Base-by-base conservation (phyloP, 2,888 invertebrate species). In the Lepetodrilus schrolli region DNA sequence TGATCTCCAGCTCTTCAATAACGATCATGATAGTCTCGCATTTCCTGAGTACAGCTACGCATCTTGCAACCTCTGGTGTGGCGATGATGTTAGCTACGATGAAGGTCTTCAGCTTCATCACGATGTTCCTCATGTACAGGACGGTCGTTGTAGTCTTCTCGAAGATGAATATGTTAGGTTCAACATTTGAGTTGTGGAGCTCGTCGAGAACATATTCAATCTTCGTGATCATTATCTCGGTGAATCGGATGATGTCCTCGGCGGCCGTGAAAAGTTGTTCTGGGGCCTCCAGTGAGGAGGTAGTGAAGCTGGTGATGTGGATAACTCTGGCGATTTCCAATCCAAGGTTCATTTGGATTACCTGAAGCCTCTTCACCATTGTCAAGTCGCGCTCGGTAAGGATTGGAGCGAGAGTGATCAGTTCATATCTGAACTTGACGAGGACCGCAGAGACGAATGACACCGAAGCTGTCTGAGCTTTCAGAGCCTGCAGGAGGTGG, bases 11-110 rank as follows among this genome's bases (percentile, higher is more conserved):
- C 7, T 8, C 26, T 17, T 58, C 58, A 21, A 23, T 7, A 2
- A n/a, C 34, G 30, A 58, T 13, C 7, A 58, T 10, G 13, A 26
- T 17, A 34, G 2, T 30, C 0, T 58, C n/a, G 1, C 58, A 58
- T 58, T 58, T 23, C 34, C 58, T 58, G 13, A 58, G 26, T 7
- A 58, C 17, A 13, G 26, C 34, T 30, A 58, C 30, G 34, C 58
- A 30, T 30, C 58, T 58, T 58, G 30, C 58, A 10, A 30, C 34
- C 17, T 58, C 58, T 13, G 58, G 13, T 66, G 48, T 26, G 73
- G 68, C 10, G 74, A 77, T 58, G 72, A 72, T n/a, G 20, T 74
- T 37, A 47, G 47, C 20, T 43, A 78, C n/a, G 72, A 74, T 26
- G 76, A 77, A 20, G 70, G 66, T 5, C 1, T 74, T 7, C 20